Evolutionary conservation across 1,140 invertebrate species (phyloP), one percentile per base, ranked within the genome.

Genomic region (Argopecten irradians): DNA sequence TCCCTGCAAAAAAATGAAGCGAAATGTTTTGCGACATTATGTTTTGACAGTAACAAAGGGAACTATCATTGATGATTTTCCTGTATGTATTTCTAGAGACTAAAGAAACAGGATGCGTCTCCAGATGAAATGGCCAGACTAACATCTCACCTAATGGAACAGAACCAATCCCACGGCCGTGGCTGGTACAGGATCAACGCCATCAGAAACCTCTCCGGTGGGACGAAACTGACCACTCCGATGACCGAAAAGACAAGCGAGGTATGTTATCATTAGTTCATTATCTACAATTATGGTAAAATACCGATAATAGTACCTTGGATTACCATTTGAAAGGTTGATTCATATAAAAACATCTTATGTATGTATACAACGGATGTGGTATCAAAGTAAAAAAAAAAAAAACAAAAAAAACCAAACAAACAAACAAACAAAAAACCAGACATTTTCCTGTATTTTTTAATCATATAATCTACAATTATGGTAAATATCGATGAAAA

Each of bases 161-260:
- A 97, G 90, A 94, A 96, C 34, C 95, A 96, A 89, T 94, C 95
- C 0, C 96, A 97, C 89, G 95, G 95, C 32, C 94, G 96, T 16
- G 95, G 96, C 89, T 97, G 96, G 96, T 97, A 97, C 93, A 94
- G 97, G 13, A 97, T 97, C 86, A 96, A 96, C 71, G 97, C 97
- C 46, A 96, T 96, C 22, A 92, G 97, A 41, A 94, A 93, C 19
- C 90, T 97, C 83, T 96, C 96, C 5, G 97, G 97, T n/a, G 95
- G 96, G n/a, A 33, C 71, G 1, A 93, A 92, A 84, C 90, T 95
- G 0, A 90, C 84, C 13, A 93, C 95, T 13, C 82, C 55, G 8
- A 86, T 94, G 82, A 94, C 92, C 55, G 89, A 92, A 0, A 91
- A 88, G 85, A 91, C 93, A 14, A 83, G 82, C 34, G 92, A 93